Base-by-base conservation (phyloP, 2,888 invertebrate genomes). In the Dryomyza anilis region DNA sequence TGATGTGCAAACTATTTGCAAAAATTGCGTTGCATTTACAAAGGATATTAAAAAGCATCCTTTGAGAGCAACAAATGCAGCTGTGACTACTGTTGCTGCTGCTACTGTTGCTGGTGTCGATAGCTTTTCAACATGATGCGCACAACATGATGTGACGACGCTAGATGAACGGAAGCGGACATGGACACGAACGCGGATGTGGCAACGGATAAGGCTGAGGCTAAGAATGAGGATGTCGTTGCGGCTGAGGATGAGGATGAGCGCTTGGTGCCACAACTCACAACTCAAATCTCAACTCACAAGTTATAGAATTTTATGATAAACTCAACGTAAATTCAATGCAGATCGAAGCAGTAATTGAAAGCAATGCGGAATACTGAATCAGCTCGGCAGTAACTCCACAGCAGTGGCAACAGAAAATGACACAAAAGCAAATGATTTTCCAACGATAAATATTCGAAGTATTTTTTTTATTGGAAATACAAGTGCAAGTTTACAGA, bases 41-140 rank as follows among this genome's bases (percentile, higher is more conserved):
- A 19, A 30, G 46, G 46, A 59, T 59, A 59, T 59, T 59, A 59
- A 59, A 21, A 45, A 30, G 58, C 45, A 48, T 36, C 43, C 43
- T 23, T 16, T 14, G 56, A 25, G 43, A 7, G 52, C n/a, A 21
- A 4, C 43, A 5, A 43, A n/a, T 14, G 25, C 14, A 23, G 14
- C n/a, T 8, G 30, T 52, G 52, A n/a, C 6, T 39, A 16, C 29
- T 6, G n/a, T 2, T 2, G 27, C 6, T 29, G 6, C 16, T 43
- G 43, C 19, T 1, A 16, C 7, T 43, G 6, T 16, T 43, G 16
- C 6, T 1, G 43, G 8, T 7, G 43, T 8, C 27, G 25, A 16
- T 29, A 14, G 50, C 16, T 43, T n/a, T 43, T 43, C 43, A 3
- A 43, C 43, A 43, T 14, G 19, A 21, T 33, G 23, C 16, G n/a